These are phyloP conservation scores for Sphenodon punctatus DNA, from an alignment of 2,797 vertebrate genomes.

Conservation along the genomic window DNA sequence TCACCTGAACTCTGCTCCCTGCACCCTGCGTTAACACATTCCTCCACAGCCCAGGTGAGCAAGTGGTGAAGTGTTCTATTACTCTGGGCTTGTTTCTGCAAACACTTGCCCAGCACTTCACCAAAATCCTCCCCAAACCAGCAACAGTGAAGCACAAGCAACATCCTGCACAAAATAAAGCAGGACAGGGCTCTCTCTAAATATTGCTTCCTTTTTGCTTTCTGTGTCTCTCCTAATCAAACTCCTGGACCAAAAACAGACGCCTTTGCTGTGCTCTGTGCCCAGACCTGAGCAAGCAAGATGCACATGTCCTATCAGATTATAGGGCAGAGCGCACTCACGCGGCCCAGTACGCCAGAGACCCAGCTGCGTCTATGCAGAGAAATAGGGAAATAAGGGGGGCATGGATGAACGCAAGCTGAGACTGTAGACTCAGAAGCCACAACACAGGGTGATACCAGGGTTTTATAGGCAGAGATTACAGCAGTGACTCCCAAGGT, in stretches of 20 bases:
- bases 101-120: no score
- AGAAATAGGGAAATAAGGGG: not conserved
- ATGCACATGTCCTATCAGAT: conserved; percentile 64
- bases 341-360: conserved; percentile 10
- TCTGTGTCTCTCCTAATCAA: conserved; percentile 32
- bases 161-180: not conserved
- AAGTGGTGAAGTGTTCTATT: no score
- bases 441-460: not conserved
- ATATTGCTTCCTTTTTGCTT: not conserved
- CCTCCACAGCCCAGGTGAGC: no score
- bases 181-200: not conserved
- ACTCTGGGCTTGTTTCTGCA: no score
- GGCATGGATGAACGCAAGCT: not conserved
- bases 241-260: conserved; percentile 24
- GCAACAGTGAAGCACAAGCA: not conserved
- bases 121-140: not conserved
- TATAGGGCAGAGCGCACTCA: conserved; percentile 54
- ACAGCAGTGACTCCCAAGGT: no score
- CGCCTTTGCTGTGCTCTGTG: not conserved
- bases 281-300: conserved; percentile 30
- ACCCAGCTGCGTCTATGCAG: not conserved
- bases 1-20: no score
- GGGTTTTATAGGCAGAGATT: not conserved
- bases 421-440: not conserved
- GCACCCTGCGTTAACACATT: no score